These are phyloP conservation scores for Pyrgus malvae DNA, from an alignment of 2,888 invertebrate species.

Conservation along the genomic window DNA sequence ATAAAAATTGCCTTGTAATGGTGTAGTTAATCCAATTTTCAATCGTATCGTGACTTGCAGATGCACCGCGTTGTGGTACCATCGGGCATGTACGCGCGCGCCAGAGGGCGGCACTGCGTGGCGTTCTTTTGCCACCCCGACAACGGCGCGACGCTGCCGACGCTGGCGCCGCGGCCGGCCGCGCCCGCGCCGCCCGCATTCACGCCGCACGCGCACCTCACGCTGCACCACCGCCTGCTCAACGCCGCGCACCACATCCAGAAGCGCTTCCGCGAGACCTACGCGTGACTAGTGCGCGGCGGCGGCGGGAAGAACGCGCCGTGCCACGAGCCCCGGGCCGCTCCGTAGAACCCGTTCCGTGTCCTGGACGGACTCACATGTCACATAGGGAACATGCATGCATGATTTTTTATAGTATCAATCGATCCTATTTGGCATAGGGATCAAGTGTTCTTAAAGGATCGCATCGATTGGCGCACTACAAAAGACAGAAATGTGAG, in stretches of 20 bases:
- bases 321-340: conserved; percentile 45
- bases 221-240: conserved; percentile 81
- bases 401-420: too few species aligned
- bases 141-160: conserved; percentile 71
- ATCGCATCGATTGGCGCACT: too few species aligned
- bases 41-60: conserved; percentile 54
- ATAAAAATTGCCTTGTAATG: too few species aligned
- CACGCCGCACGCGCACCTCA: conserved; percentile 68
- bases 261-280: conserved; percentile 86
- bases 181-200: conserved; percentile 63
- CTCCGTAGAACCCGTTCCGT: conserved; percentile 36
- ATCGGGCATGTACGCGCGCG: conserved; percentile 81
- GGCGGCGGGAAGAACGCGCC: conserved; percentile 38
- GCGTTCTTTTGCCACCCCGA: conserved; percentile 91
- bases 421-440: too few species aligned
- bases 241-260: conserved; percentile 87
- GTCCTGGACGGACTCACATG: conserved; percentile 5
- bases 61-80: conserved; percentile 89
- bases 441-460: too few species aligned
- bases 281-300: conserved; percentile 78
- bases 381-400: too few species aligned
- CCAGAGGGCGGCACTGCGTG: conserved; percentile 87
- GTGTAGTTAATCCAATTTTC: too few species aligned
- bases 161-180: conserved; percentile 60
- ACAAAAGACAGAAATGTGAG: too few species aligned